phyloP scores from a whole-genome alignment of 92 coral and sea anemone genomes.

The Palythoa caribaeorum region DNA sequence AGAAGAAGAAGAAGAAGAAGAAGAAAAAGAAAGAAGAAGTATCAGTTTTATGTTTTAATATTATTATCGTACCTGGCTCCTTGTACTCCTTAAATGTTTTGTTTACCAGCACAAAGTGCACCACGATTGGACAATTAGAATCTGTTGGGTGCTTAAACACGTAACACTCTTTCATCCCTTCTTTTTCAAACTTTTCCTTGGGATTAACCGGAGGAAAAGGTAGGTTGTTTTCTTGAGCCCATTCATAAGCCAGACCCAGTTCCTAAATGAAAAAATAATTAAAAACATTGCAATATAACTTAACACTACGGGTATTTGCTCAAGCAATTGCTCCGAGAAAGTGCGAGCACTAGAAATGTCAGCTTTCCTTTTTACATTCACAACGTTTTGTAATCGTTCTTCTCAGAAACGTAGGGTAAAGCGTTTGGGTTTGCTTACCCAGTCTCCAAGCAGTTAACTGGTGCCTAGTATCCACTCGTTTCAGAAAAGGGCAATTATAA shows the following conservation, averaged over 20 bases:
- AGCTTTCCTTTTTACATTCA: no score
- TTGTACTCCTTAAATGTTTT: slow-evolving; percentile 17
- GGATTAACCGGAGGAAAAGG: slow-evolving; percentile 84
- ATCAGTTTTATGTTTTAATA: neutral
- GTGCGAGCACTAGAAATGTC: no score
- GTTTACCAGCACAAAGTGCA: slow-evolving; percentile 18
- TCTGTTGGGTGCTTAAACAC: slow-evolving; percentile 34
- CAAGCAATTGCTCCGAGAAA: no score
- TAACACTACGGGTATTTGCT: no score
- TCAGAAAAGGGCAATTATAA: no score
- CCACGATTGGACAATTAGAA: slow-evolving; percentile 18
- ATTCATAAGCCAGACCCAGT: slow-evolving; percentile 72
- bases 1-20: neutral
- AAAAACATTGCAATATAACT: neutral
- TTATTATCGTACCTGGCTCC: neutral
- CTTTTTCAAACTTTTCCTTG: slow-evolving; percentile 64
- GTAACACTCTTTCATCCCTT: slow-evolving; percentile 34
- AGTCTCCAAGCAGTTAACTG: no score
- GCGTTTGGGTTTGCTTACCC: no score
- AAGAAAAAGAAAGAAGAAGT: neutral
- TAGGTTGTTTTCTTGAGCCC: slow-evolving; percentile 79
- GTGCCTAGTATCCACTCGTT: no score
- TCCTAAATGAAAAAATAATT: slow-evolving; percentile 54
- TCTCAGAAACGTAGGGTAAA: no score
- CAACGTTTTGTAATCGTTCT: no score